Percentiles rank a stretch among this genome's conserved stretches.
Evolutionary conservation across 2,888 invertebrate species (phyloP).

Genomic region (Eilema sororculum): DNA sequence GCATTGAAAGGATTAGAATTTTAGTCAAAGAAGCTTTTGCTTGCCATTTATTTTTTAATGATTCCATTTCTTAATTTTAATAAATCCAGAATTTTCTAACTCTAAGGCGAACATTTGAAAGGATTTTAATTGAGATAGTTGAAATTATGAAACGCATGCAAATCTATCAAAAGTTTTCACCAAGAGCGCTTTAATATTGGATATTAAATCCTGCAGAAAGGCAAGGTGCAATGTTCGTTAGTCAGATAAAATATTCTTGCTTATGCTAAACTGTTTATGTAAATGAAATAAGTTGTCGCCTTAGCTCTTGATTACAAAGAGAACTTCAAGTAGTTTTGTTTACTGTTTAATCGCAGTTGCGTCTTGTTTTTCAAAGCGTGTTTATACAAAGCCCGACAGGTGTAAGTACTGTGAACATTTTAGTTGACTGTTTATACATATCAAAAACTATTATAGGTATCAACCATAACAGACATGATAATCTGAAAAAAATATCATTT

Average conservation of each 20-base stretch:
- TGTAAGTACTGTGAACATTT: slow-evolving; percentile 58
- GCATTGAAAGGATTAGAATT: slow-evolving; percentile 39
- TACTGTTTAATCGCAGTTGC: slow-evolving; percentile 74
- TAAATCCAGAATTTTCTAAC: slow-evolving; percentile 14
- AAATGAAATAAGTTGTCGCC: slow-evolving; percentile 80
- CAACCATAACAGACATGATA: not conserved
- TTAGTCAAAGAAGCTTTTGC: slow-evolving; percentile 22
- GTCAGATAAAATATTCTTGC: slow-evolving; percentile 67
- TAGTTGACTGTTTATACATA: slow-evolving; percentile 47
- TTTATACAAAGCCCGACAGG: slow-evolving; percentile 63
- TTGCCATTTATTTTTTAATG: slow-evolving; percentile 28
- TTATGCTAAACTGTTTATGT: slow-evolving; percentile 79
- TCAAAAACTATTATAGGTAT: slow-evolving; percentile 31
- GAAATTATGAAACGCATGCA: slow-evolving; percentile 28
- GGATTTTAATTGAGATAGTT: slow-evolving; percentile 18
- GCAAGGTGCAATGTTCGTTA: slow-evolving; percentile 60
- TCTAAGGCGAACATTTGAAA: slow-evolving; percentile 4
- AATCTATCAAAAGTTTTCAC: slow-evolving; percentile 41
- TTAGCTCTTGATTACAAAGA: slow-evolving; percentile 80
- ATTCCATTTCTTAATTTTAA: slow-evolving; percentile 10
- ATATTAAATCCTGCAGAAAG: slow-evolving; percentile 54
- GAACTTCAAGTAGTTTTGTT: slow-evolving; percentile 77
- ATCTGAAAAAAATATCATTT: slow-evolving; percentile 29
- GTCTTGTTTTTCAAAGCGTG: slow-evolving; percentile 61
- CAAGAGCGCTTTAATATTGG: slow-evolving; percentile 47